phyloP scores from a whole-genome alignment of 2,113 vertebrate genomes.

The Paradisaea rubra region DNA sequence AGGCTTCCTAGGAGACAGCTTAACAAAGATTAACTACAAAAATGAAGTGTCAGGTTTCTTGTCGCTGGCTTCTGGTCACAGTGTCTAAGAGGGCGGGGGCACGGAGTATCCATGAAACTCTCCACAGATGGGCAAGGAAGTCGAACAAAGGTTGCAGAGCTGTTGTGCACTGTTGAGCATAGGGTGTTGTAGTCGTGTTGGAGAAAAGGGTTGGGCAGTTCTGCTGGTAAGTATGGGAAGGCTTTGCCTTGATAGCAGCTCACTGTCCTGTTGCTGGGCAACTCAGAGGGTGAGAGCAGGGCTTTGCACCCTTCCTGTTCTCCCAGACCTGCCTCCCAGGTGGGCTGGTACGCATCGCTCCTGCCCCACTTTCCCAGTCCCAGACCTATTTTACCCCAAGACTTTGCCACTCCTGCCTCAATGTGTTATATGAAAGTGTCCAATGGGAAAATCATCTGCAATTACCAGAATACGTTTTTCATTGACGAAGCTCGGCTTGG shows the following conservation, averaged over 20 bases:
- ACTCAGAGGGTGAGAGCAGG: neutral
- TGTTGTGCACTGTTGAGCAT: accelerated
- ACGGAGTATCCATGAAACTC: neutral
- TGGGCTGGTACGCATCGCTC: neutral
- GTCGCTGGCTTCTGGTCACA: neutral
- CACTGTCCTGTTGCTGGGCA: neutral
- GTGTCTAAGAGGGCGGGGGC: neutral
- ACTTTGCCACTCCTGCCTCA: neutral
- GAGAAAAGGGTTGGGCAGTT: neutral
- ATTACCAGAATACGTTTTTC: constrained; percentile 22
- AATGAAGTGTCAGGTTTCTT: neutral
- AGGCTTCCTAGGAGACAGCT: neutral
- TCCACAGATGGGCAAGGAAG: neutral
- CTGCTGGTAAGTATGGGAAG: neutral
- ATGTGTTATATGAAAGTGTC: neutral
- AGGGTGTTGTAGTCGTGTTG: neutral
- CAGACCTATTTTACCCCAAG: neutral
- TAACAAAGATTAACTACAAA: neutral
- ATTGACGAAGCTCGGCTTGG: neutral
- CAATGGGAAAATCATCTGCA: constrained; percentile 9
- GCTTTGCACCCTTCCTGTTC: neutral
- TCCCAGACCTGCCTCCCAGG: neutral
- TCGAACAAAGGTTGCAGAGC: neutral
- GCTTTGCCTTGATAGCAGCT: neutral
- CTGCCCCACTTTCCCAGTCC: neutral